Evolutionary conservation across 2,888 invertebrate genomes (phyloP).

Genomic region (Lysandra coridon): DNA sequence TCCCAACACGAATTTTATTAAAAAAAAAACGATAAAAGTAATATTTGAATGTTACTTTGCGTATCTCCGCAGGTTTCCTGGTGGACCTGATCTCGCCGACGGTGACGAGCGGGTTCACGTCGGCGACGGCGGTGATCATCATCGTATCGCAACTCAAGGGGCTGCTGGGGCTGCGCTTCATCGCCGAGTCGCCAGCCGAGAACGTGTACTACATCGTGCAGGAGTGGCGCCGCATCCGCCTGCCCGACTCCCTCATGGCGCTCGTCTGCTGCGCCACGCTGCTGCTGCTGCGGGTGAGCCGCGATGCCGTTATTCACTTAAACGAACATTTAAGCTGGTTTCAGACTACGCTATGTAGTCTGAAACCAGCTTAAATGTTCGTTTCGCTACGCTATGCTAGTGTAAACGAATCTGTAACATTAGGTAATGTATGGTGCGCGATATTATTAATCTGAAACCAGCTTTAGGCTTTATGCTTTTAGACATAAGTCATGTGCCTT

Average conservation of each 20-base stretch:
- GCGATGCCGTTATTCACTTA: background rate
- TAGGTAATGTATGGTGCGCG: too few species aligned
- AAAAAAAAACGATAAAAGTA: too few species aligned
- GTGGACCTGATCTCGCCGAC: slow-evolving; percentile 92
- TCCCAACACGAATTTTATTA: too few species aligned
- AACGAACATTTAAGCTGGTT: too few species aligned
- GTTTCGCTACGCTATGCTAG: too few species aligned
- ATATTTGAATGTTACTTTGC: too few species aligned
- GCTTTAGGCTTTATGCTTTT: too few species aligned
- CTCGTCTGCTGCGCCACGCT: slow-evolving; percentile 83
- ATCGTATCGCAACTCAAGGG: slow-evolving; percentile 87
- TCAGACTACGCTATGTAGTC: too few species aligned
- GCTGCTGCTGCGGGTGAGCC: slow-evolving; percentile 83
- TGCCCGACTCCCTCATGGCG: slow-evolving; percentile 84
- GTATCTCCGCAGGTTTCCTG: slow-evolving; percentile 85
- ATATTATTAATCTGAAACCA: too few species aligned
- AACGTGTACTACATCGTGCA: slow-evolving; percentile 75
- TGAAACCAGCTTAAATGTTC: too few species aligned
- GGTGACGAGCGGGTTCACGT: slow-evolving; percentile 91
- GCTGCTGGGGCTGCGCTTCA: slow-evolving; percentile 84
- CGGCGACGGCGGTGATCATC: slow-evolving; percentile 90
- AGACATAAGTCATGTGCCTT: too few species aligned
- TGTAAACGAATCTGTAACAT: too few species aligned
- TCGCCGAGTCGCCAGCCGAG: slow-evolving; percentile 84
- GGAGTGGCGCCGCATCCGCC: slow-evolving; percentile 73